Conservation (phyloP, 2,113 vertebrate genomes). For the Aegotheles bennettii region DNA sequence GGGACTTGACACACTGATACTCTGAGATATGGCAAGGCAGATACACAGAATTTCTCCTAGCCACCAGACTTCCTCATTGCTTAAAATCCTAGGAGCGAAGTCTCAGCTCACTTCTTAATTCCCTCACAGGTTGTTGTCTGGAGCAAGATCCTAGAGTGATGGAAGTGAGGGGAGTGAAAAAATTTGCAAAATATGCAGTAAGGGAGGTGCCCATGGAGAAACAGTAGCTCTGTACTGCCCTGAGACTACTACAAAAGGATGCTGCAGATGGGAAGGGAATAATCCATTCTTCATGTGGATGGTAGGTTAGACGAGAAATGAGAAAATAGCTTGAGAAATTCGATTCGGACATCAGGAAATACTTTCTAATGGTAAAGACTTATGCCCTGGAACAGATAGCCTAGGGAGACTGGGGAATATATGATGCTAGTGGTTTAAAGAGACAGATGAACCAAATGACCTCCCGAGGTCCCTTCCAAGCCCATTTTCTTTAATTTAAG, state of each 20-base stretch:
- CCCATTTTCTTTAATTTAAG: background rate
- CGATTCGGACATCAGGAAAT: constrained; percentile 49
- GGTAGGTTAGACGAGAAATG: background rate
- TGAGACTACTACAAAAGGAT: background rate
- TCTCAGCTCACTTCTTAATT: background rate
- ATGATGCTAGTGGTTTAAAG: background rate
- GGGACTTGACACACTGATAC: too few relatives aligned
- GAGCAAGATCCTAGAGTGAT: background rate
- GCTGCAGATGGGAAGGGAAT: constrained; percentile 27
- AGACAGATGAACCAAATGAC: background rate
- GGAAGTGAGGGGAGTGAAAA: background rate
- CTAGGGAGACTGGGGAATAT: background rate
- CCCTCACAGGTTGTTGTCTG: background rate
- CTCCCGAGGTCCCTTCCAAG: background rate
- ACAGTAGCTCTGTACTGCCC: background rate
- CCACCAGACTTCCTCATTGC: background rate
- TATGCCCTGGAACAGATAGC: background rate
- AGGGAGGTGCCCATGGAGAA: background rate
- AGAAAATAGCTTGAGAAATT: constrained; percentile 30
- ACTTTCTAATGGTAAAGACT: constrained; percentile 7
- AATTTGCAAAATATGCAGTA: background rate
- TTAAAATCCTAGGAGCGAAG: background rate
- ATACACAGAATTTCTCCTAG: background rate
- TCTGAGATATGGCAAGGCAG: background rate
- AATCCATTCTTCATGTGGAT: background rate